These are phyloP conservation scores for Frieseomelitta varia DNA, from an alignment of 1,140 invertebrate species.

Conservation along the genomic window DNA sequence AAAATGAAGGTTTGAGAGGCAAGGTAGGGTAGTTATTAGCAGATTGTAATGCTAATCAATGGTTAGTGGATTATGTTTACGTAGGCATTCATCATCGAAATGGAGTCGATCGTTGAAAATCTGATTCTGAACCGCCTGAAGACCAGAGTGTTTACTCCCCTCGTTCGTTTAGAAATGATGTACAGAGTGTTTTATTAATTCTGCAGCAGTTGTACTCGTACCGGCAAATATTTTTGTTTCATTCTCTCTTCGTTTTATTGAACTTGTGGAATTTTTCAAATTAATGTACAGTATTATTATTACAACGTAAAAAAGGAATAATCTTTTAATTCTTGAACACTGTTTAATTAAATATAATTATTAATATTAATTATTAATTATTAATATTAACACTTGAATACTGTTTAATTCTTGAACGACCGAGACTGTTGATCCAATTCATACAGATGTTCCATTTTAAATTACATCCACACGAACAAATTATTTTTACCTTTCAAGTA, in stretches of 20 bases:
- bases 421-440: neutral
- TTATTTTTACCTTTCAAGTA: too few relatives aligned
- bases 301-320: neutral
- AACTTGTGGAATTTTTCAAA: neutral
- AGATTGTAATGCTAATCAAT: constrained; percentile 82
- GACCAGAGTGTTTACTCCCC: neutral
- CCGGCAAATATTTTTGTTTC: neutral
- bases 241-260: neutral
- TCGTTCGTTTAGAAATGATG: neutral
- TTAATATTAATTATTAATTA: too few relatives aligned
- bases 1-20: constrained; percentile 16
- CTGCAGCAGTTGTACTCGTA: neutral
- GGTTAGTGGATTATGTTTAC: constrained; percentile 79
- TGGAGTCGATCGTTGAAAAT: constrained; percentile 74
- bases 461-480: neutral
- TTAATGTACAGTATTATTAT: neutral
- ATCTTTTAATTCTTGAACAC: too few relatives aligned
- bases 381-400: too few relatives aligned
- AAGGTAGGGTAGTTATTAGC: constrained; percentile 73
- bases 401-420: neutral
- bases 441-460: neutral
- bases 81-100: constrained; percentile 79
- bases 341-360: too few relatives aligned
- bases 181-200: constrained; percentile 7
- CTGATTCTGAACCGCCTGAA: constrained; percentile 50